phyloP scores from a whole-genome alignment of 2,113 vertebrate species.

The Danionella cerebrum region DNA sequence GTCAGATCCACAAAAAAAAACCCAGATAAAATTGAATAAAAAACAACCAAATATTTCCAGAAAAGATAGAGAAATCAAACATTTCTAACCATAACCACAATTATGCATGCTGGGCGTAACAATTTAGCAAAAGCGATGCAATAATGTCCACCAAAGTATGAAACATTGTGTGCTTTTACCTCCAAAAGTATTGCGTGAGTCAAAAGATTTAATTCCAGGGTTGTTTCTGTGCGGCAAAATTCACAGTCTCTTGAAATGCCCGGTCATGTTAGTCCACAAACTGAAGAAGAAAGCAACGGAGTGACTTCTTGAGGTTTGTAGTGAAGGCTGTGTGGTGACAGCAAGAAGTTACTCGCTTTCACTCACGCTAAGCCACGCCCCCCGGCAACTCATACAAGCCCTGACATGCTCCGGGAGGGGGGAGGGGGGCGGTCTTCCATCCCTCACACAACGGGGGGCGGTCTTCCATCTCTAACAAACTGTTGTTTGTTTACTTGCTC shows the following conservation, averaged over 20 bases:
- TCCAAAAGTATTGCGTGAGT: neutral
- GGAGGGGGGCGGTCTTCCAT: too few relatives aligned
- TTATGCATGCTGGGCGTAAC: too few relatives aligned
- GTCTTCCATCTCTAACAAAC: too few relatives aligned
- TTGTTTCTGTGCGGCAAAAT: neutral
- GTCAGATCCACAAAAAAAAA: neutral
- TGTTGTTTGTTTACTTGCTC: too few relatives aligned
- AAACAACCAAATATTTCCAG: too few relatives aligned
- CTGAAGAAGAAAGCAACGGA: neutral
- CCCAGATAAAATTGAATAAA: too few relatives aligned
- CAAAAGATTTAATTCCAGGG: neutral
- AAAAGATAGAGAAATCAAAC: too few relatives aligned
- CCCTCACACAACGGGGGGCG: too few relatives aligned
- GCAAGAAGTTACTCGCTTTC: constrained; percentile 26
- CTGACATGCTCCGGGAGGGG: constrained; percentile 63
- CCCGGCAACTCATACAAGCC: too few relatives aligned
- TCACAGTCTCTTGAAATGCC: neutral
- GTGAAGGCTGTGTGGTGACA: neutral
- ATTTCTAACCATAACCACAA: too few relatives aligned
- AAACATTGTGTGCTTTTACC: neutral
- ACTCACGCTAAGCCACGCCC: too few relatives aligned
- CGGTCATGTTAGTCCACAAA: constrained; percentile 8
- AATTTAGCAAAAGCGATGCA: neutral
- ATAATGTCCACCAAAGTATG: neutral
- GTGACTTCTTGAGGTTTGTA: neutral